Evolutionary conservation across 1,140 invertebrate species (phyloP).

Genomic region (Panagrolaimus sp.): DNA sequence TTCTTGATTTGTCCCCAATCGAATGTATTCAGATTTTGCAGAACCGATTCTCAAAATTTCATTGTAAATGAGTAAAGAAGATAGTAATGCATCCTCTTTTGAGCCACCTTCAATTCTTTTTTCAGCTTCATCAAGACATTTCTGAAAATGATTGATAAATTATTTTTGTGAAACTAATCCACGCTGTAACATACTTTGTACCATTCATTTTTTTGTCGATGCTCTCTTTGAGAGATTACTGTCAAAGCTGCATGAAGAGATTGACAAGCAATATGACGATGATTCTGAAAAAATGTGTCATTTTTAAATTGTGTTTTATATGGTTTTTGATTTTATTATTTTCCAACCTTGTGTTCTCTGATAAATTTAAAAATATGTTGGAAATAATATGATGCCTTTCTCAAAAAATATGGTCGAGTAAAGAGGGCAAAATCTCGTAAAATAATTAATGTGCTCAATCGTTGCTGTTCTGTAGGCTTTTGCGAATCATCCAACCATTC

Average conservation of each 20-base stretch:
- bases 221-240: slow-evolving; percentile 87
- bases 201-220: slow-evolving; percentile 83
- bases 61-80: slow-evolving; percentile 84
- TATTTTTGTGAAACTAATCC: slow-evolving; percentile 7
- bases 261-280: slow-evolving; percentile 83
- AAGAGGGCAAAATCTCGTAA: slow-evolving; percentile 86
- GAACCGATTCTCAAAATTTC: slow-evolving; percentile 88
- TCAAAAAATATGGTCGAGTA: slow-evolving; percentile 95
- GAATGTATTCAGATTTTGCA: slow-evolving; percentile 72
- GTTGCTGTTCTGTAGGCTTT: slow-evolving; percentile 24
- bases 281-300: slow-evolving; percentile 65
- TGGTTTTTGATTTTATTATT: slow-evolving; percentile 11
- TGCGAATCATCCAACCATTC: slow-evolving; percentile 38
- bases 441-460: slow-evolving; percentile 69
- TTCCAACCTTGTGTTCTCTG: slow-evolving; percentile 73
- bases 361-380: slow-evolving; percentile 85
- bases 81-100: slow-evolving; percentile 70
- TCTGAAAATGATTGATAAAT: slow-evolving; percentile 21
- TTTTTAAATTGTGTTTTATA: slow-evolving; percentile 28
- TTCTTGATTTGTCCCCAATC: slow-evolving; percentile 63
- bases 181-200: slow-evolving; percentile 63
- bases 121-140: slow-evolving; percentile 64
- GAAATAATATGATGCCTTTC: slow-evolving; percentile 91
- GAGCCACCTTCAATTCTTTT: slow-evolving; percentile 71
- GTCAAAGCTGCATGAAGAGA: slow-evolving; percentile 84